phyloP scores from a whole-genome alignment of 1,140 invertebrate genomes.

The Hestina assimilis region DNA sequence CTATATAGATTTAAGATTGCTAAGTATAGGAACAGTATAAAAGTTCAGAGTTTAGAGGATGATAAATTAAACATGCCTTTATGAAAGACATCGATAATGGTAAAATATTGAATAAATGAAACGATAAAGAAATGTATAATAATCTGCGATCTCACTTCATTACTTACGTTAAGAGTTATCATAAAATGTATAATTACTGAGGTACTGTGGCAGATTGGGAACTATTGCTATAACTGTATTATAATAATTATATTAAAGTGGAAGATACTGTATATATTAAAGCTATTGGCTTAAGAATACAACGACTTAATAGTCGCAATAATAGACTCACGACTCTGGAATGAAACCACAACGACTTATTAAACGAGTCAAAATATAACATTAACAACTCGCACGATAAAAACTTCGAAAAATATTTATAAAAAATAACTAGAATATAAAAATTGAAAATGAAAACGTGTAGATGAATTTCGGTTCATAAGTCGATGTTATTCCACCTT shows the following conservation, averaged over 20 bases:
- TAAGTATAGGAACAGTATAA: slow-evolving; percentile 27
- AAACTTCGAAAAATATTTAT: slow-evolving; percentile 30
- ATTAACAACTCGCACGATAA: slow-evolving; percentile 38
- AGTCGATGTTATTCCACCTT: slow-evolving; percentile 40
- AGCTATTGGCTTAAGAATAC: slow-evolving; percentile 71
- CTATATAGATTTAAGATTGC: slow-evolving; percentile 17
- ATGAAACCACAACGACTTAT: slow-evolving; percentile 46
- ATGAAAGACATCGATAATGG: no score
- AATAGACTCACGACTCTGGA: slow-evolving; percentile 39
- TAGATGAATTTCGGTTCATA: slow-evolving; percentile 30
- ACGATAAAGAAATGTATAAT: slow-evolving; percentile 10
- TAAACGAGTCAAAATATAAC: slow-evolving; percentile 33
- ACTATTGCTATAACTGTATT: slow-evolving; percentile 70
- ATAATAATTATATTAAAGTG: slow-evolving; percentile 68
- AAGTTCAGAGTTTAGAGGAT: no score
- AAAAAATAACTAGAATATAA: slow-evolving; percentile 34
- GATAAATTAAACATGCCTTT: no score
- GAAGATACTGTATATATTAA: slow-evolving; percentile 77
- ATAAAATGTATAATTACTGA: slow-evolving; percentile 68
- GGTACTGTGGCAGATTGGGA: slow-evolving; percentile 70
- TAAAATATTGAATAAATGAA: not conserved
- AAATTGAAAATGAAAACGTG: slow-evolving; percentile 31
- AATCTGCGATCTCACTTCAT: slow-evolving; percentile 40
- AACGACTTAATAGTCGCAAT: slow-evolving; percentile 59
- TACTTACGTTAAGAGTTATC: slow-evolving; percentile 50